These are phyloP conservation scores for Drosophila hawaiiensis DNA, from an alignment of 2,888 invertebrate genomes.

Conservation along the genomic window DNA sequence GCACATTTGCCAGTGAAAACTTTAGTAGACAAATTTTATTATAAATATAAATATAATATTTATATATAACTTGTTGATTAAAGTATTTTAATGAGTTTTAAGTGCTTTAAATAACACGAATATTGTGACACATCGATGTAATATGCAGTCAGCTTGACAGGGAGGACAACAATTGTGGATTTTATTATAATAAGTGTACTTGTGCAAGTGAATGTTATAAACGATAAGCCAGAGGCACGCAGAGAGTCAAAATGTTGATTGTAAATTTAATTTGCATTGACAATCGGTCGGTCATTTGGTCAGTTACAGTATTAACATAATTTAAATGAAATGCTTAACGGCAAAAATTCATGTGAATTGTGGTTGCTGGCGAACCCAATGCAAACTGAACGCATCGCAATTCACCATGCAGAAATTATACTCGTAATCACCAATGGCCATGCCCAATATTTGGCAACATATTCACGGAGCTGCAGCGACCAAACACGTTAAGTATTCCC, in stretches of 20 bases:
- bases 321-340: conserved; percentile 64
- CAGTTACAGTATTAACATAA: conserved; percentile 55
- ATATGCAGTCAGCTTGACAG: conserved; percentile 17
- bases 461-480: conserved; percentile 3
- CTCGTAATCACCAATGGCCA: conserved; percentile 30
- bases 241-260: conserved; percentile 39
- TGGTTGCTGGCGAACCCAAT: conserved; percentile 61
- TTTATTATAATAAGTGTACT: conserved; percentile 4
- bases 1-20: conserved; percentile 13
- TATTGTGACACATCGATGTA: not conserved
- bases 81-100: not conserved
- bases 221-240: conserved; percentile 34
- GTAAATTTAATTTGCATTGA: conserved; percentile 59
- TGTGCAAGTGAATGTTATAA: conserved; percentile 1
- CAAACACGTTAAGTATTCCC: not conserved
- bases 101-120: not conserved
- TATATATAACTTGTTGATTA: not conserved
- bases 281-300: conserved; percentile 40
- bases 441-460: conserved; percentile 39
- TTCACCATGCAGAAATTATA: conserved; percentile 38
- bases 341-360: conserved; percentile 53
- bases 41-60: not conserved
- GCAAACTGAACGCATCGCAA: conserved; percentile 34
- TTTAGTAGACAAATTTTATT: not conserved
- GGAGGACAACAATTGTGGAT: conserved; percentile 11